A percentile compares a stretch with the other conserved stretches of the same genome.
These are phyloP conservation scores for Tanypteryx hageni DNA, from an alignment of 2,888 invertebrate species.

Conservation along the genomic window DNA sequence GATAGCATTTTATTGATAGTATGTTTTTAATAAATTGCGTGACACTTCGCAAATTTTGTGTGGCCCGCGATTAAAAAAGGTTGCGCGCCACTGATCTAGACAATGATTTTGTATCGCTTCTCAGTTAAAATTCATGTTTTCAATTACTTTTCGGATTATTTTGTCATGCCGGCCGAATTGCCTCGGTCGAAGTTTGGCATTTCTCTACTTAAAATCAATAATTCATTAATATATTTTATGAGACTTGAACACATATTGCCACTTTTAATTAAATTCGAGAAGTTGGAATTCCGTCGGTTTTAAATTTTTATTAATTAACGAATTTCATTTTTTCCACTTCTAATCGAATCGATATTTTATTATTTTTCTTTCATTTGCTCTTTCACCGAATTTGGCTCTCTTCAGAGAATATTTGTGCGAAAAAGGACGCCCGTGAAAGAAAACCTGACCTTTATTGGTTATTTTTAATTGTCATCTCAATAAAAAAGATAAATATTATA, in stretches of 20 bases:
- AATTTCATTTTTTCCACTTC: background rate
- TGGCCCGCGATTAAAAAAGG: too few relatives aligned
- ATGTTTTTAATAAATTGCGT: too few relatives aligned
- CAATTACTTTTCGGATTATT: background rate
- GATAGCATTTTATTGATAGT: too few relatives aligned
- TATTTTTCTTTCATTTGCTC: conserved; percentile 11
- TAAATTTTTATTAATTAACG: background rate
- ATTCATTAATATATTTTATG: background rate
- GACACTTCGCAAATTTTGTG: too few relatives aligned
- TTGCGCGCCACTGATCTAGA: too few relatives aligned
- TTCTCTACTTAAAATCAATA: background rate
- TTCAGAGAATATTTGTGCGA: too few relatives aligned
- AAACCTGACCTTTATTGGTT: too few relatives aligned
- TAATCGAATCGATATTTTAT: conserved; percentile 5
- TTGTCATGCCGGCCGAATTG: background rate
- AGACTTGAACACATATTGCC: background rate
- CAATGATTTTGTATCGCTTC: too few relatives aligned
- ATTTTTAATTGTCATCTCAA: too few relatives aligned
- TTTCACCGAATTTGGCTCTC: background rate
- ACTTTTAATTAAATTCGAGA: background rate
- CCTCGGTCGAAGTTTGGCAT: background rate
- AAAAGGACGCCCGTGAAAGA: too few relatives aligned
- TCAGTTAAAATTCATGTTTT: too few relatives aligned
- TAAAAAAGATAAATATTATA: too few relatives aligned
- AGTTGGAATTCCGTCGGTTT: background rate